Base-by-base conservation (phyloP, 1,140 invertebrate species). In the Heliothis subflexa region DNA sequence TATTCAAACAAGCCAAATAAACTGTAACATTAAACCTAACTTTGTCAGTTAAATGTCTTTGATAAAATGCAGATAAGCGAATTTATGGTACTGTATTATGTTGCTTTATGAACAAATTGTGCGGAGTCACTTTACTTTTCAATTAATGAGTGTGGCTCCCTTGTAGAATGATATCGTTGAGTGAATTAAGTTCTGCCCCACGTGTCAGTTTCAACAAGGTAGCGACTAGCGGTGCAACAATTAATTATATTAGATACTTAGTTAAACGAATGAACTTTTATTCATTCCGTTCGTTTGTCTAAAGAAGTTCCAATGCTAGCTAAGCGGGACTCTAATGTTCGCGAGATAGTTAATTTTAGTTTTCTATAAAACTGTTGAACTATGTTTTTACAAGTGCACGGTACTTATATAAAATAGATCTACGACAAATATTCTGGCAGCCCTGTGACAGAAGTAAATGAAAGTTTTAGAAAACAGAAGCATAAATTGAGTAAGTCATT, bases 11-110 rank as follows among this genome's bases (percentile, higher is more conserved):
- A 57, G 71, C 80, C 80, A 82, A 79, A 81, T 78, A 79, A 83
- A 78, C 75, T 64, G 59, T 81, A 83, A 82, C 62, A 81, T 83
- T 82, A 84, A 81, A 47, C 64, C 40, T 21, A 61, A 57, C 54
- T 74, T 74, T 74, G 45, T 62, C 57, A 59, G 81, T 86, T 82
- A 88, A 88, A 82, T 80, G 74, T 62, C 55, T 70, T 78, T 81
- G 85, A 86, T 86, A 81, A 64, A 59, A 83, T 81, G 50, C 70
- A 83, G 86, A 85, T 87, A 86, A 85, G 74, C 47, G 14, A 78
- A 70, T 78, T 68, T 78, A 78, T 75, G 14, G 45, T 28, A 62
- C 57, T 75, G 47, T 62, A 75, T 75, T 62, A 61, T 75, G 25
- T 50, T 70, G 21, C 7, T 28, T 52, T 75, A 59, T 62, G 57